These are phyloP conservation scores for Picus viridis DNA, from an alignment of 2,797 vertebrate species.

Conservation along the genomic window DNA sequence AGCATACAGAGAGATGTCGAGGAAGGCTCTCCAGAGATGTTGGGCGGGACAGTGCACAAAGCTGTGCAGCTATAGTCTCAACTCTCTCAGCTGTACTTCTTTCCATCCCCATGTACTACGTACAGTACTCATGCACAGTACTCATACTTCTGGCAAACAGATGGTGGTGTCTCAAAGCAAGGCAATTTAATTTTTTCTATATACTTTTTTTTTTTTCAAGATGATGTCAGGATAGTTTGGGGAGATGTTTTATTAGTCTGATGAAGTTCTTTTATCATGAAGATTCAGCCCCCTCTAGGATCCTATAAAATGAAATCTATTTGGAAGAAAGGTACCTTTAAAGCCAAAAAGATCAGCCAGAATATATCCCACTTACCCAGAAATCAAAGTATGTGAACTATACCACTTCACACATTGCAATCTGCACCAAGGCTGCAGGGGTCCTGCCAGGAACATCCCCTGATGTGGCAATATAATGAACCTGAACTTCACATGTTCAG, in stretches of 20 bases:
- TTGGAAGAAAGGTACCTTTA: neutral
- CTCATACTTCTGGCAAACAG: constrained; percentile 9
- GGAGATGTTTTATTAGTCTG: neutral
- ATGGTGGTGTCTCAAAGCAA: constrained; percentile 22
- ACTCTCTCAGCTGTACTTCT: neutral
- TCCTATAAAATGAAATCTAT: neutral
- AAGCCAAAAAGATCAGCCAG: neutral
- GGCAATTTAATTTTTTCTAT: neutral
- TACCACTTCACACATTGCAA: neutral
- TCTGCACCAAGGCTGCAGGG: constrained; percentile 3
- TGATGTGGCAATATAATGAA: neutral
- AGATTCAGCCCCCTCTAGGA: neutral
- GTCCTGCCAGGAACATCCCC: neutral
- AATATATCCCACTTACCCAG: neutral
- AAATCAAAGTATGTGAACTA: neutral
- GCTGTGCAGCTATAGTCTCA: constrained; percentile 6
- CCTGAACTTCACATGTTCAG: neutral
- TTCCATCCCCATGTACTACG: neutral
- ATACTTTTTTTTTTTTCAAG: neutral
- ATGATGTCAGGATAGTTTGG: neutral
- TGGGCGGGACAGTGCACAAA: neutral
- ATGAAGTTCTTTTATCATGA: neutral
- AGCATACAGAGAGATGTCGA: neutral
- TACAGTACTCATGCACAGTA: neutral
- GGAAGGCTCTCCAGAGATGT: neutral